Evolutionary conservation across 2,888 invertebrate species (phyloP).

Genomic region (Tubiluchus corallicola): DNA sequence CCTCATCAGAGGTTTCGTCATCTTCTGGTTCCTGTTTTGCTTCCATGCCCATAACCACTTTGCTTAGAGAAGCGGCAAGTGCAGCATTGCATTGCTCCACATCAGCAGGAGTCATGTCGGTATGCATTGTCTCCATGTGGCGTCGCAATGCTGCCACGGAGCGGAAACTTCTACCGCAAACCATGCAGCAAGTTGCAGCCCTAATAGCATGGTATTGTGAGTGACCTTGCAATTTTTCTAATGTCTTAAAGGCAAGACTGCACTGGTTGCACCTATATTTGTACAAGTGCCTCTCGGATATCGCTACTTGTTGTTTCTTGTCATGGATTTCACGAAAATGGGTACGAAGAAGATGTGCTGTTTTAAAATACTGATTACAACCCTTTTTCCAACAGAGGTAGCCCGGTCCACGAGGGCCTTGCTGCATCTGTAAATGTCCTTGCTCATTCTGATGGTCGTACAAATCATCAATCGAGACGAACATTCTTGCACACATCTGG

Average conservation of each 20-base stretch:
- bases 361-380: conserved; percentile 66
- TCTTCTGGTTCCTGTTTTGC: background rate
- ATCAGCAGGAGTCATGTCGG: conserved; percentile 59
- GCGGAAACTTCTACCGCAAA: conserved; percentile 77
- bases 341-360: conserved; percentile 55
- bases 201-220: conserved; percentile 86
- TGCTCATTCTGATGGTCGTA: conserved; percentile 69
- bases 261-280: conserved; percentile 91
- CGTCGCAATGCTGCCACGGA: conserved; percentile 72
- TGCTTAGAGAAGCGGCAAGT: conserved; percentile 45
- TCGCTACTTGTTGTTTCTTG: conserved; percentile 36
- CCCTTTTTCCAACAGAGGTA: conserved; percentile 74
- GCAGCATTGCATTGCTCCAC: conserved; percentile 57
- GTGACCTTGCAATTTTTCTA: conserved; percentile 81
- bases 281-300: conserved; percentile 87
- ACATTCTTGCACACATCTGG: conserved; percentile 52
- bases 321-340: conserved; percentile 48
- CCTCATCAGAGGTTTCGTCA: conserved; percentile 8
- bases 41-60: background rate
- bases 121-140: conserved; percentile 74
- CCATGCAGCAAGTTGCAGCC: conserved; percentile 79
- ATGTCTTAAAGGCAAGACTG: conserved; percentile 83
- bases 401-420: conserved; percentile 51
- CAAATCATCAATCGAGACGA: conserved; percentile 61
- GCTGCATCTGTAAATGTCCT: conserved; percentile 50